phyloP scores from a whole-genome alignment of 2,113 vertebrate species.

The Eudyptes chrysolophus region DNA sequence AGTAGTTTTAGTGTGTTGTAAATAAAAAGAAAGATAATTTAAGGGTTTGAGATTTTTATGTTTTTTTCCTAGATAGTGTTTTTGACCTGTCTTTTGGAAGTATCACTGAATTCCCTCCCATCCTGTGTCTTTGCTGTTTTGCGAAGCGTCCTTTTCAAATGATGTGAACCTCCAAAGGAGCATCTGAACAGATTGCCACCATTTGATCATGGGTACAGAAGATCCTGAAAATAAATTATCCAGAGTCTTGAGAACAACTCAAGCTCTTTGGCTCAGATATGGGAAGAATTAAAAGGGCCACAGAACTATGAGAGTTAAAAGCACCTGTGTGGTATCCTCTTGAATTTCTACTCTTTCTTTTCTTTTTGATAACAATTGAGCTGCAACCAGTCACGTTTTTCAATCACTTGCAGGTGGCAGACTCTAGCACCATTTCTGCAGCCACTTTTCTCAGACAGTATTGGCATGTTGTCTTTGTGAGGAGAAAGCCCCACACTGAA shows the following conservation, averaged over 20 bases:
- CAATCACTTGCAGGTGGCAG: not conserved
- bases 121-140: not conserved
- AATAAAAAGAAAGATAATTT: not conserved
- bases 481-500: not conserved
- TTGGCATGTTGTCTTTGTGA: not conserved
- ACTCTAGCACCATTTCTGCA: not conserved
- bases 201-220: not conserved
- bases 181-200: not conserved
- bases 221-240: not conserved
- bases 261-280: not conserved
- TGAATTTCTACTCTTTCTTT: not conserved
- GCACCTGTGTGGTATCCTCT: not conserved
- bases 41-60: not conserved
- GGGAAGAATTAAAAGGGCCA: not conserved
- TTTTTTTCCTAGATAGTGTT: not conserved
- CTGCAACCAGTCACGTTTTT: not conserved
- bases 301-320: not conserved
- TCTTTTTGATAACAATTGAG: not conserved
- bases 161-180: not conserved
- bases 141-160: not conserved
- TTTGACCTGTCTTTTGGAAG: not conserved
- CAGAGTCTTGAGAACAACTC: not conserved
- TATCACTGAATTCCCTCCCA: not conserved
- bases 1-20: not conserved
- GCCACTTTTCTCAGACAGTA: not conserved